Conservation (phyloP, 2,113 vertebrate species). For the Tetrao urogallus region DNA sequence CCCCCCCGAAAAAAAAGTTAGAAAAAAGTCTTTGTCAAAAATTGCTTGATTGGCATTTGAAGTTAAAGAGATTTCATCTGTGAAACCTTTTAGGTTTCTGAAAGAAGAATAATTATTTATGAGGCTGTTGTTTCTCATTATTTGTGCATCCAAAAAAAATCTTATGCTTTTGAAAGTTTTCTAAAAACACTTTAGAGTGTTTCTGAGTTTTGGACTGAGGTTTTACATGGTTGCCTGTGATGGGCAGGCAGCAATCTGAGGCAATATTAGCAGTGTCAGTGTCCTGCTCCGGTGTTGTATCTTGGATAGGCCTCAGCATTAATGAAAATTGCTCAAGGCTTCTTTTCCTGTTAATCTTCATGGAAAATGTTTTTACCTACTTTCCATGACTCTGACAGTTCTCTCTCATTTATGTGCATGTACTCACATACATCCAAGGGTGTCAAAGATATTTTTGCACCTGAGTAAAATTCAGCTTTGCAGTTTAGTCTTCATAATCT, state of each 20-base stretch:
- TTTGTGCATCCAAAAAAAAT: background rate
- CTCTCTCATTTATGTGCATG: rapidly evolving
- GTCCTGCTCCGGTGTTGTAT: background rate
- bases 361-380: background rate
- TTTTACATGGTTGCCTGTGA: background rate
- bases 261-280: background rate
- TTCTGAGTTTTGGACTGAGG: background rate
- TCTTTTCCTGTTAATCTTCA: background rate
- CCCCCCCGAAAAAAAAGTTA: background rate
- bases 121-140: background rate
- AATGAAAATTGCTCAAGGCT: background rate
- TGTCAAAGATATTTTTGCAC: background rate
- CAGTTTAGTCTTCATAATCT: background rate
- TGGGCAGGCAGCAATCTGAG: background rate
- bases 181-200: background rate
- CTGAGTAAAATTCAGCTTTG: background rate
- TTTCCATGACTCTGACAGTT: background rate
- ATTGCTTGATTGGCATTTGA: background rate
- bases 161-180: background rate
- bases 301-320: background rate
- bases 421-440: background rate
- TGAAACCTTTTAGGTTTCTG: background rate
- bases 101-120: background rate
- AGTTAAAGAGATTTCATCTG: background rate
- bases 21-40: background rate